A percentile compares a stretch with the other conserved stretches of the same genome.
These are phyloP conservation scores for Corythornis cristatus DNA, from an alignment of 2,113 vertebrate species.

Conservation along the genomic window DNA sequence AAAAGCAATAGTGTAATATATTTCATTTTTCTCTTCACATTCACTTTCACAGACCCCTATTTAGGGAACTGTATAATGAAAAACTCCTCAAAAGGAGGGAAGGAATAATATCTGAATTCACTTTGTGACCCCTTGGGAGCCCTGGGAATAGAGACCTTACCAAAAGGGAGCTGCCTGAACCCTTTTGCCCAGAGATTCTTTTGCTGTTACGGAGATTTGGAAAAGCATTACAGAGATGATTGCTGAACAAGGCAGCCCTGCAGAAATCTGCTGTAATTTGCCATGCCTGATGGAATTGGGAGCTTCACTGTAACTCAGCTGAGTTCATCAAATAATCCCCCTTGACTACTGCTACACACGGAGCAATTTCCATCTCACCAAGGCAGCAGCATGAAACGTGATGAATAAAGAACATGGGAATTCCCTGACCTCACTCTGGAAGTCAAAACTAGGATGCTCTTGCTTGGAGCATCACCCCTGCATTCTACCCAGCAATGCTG, in stretches of 20 bases:
- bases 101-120: not conserved
- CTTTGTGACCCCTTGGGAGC: not conserved
- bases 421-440: not conserved
- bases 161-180: not conserved
- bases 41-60: not conserved
- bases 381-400: not conserved
- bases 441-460: not conserved
- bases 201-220: not conserved
- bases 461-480: not conserved
- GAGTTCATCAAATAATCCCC: not conserved
- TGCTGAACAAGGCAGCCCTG: not conserved
- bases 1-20: not conserved
- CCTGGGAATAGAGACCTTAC: not conserved
- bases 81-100: not conserved
- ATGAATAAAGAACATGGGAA: not conserved
- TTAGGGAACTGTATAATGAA: not conserved
- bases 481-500: accelerated
- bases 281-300: not conserved
- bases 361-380: not conserved
- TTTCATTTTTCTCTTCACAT: not conserved
- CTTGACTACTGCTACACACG: not conserved
- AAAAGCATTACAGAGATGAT: not conserved
- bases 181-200: not conserved
- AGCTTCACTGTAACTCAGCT: not conserved
- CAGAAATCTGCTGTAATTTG: not conserved